A percentile compares a stretch with the other conserved stretches of the same genome.
Conservation (phyloP, 2,888 invertebrate genomes). For the Tyria jacobaeae region DNA sequence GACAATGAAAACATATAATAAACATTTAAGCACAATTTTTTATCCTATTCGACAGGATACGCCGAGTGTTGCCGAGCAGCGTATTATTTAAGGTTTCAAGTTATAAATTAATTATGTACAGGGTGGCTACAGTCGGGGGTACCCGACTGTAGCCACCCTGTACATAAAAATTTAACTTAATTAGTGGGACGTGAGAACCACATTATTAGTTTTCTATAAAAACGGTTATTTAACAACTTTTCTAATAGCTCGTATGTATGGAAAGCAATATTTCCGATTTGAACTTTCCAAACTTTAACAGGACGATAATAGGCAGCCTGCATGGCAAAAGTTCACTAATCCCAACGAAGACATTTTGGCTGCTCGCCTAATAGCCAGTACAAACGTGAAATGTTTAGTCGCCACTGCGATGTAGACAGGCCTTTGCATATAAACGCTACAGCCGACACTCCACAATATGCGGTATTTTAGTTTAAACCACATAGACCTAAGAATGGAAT, state of each 20-base stretch:
- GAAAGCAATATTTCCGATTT: constrained; percentile 31
- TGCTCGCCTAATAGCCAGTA: constrained; percentile 63
- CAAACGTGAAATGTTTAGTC: constrained; percentile 58
- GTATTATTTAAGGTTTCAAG: not conserved
- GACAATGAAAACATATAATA: too few species aligned
- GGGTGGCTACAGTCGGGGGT: too few species aligned
- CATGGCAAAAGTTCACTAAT: constrained; percentile 44
- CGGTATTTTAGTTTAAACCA: constrained; percentile 30
- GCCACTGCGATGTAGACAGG: constrained; percentile 35
- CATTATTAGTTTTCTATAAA: not conserved
- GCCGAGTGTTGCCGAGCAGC: not conserved
- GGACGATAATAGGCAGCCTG: constrained; percentile 33
- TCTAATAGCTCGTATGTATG: not conserved
- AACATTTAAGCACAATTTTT: not conserved
- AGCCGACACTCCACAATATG: constrained; percentile 26
- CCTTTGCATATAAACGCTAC: constrained; percentile 48
- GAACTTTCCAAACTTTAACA: constrained; percentile 35
- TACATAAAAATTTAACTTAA: not conserved
- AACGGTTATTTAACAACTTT: not conserved
- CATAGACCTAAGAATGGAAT: not conserved
- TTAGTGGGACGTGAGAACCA: not conserved
- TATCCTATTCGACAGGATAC: not conserved
- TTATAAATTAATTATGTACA: too few species aligned
- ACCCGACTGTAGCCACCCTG: too few species aligned
- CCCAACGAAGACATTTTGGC: constrained; percentile 69